Evolutionary conservation across 2,113 vertebrate species (phyloP).

Genomic region (Prionailurus viverrinus): DNA sequence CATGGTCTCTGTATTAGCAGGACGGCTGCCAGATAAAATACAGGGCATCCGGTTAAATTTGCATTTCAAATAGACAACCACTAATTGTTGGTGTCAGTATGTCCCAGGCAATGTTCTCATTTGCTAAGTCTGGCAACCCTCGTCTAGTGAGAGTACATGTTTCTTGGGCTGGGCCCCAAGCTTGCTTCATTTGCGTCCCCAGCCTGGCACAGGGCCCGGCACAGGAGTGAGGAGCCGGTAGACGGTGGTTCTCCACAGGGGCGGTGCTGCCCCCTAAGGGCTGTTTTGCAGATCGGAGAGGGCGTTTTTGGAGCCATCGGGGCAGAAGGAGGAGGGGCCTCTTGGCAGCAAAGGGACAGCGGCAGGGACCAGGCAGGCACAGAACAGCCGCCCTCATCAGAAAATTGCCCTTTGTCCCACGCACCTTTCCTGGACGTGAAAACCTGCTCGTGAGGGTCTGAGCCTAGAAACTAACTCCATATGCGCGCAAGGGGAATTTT

Average conservation of each 20-base stretch:
- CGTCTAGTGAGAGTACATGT: fast-evolving
- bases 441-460: neutral
- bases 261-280: slow-evolving; percentile 26
- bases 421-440: neutral
- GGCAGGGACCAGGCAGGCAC: neutral
- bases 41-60: neutral
- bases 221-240: fast-evolving
- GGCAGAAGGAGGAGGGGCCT: too few relatives aligned
- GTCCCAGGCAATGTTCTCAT: neutral
- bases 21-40: neutral
- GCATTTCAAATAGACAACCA: neutral
- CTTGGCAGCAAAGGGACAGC: neutral
- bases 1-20: neutral
- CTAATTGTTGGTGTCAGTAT: neutral
- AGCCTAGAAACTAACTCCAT: neutral
- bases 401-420: neutral
- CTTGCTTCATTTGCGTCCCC: neutral
- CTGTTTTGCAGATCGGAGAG: neutral
- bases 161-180: neutral
- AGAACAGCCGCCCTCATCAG: neutral
- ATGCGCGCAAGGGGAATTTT: fast-evolving
- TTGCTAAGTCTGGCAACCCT: neutral
- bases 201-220: neutral
- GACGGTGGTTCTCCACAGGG: neutral
- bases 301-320: neutral